A percentile compares a stretch with the other conserved stretches of the same genome.
These are phyloP conservation scores for Bryconaethiops microstoma DNA, from an alignment of 2,797 vertebrate genomes.

Conservation along the genomic window DNA sequence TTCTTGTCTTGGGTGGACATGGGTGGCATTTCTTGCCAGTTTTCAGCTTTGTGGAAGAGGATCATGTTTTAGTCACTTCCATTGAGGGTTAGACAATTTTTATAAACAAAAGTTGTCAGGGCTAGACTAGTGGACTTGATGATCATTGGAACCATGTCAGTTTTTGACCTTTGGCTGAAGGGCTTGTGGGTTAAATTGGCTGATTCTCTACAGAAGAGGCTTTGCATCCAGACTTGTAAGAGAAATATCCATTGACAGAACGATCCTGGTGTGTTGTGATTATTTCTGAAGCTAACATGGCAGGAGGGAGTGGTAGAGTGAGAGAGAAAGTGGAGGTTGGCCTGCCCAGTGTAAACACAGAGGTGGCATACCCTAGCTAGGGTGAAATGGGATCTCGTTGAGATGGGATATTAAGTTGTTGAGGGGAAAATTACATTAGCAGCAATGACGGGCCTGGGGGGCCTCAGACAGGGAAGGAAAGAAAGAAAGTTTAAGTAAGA, in stretches of 20 bases:
- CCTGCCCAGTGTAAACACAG: conserved; percentile 61
- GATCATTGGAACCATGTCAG: conserved; percentile 3
- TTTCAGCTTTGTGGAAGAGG: conserved; percentile 17
- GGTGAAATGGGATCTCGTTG: conserved; percentile 57
- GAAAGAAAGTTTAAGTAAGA: conserved; percentile 12
- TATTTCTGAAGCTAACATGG: conserved; percentile 23
- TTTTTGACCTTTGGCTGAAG: background rate
- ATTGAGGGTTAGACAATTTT: conserved; percentile 1
- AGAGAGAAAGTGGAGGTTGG: conserved; percentile 43
- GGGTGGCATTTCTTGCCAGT: conserved; percentile 33
- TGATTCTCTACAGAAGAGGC: conserved; percentile 1
- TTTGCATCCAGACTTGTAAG: conserved; percentile 11
- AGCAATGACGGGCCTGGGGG: conserved; percentile 46
- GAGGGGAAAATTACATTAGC: conserved; percentile 61
- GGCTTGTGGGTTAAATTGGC: conserved; percentile 8
- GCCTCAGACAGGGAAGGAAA: conserved; percentile 34
- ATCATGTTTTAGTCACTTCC: conserved; percentile 22
- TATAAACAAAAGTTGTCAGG: background rate
- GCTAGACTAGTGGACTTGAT: background rate
- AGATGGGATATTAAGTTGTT: conserved; percentile 59
- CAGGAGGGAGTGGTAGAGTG: conserved; percentile 3
- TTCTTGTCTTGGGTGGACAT: conserved; percentile 26
- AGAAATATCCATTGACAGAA: conserved; percentile 30
- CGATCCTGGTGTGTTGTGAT: conserved; percentile 30
- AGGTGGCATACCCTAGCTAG: conserved; percentile 48